phyloP scores from a whole-genome alignment of 2,113 vertebrate species.

The Jaculus jaculus region DNA sequence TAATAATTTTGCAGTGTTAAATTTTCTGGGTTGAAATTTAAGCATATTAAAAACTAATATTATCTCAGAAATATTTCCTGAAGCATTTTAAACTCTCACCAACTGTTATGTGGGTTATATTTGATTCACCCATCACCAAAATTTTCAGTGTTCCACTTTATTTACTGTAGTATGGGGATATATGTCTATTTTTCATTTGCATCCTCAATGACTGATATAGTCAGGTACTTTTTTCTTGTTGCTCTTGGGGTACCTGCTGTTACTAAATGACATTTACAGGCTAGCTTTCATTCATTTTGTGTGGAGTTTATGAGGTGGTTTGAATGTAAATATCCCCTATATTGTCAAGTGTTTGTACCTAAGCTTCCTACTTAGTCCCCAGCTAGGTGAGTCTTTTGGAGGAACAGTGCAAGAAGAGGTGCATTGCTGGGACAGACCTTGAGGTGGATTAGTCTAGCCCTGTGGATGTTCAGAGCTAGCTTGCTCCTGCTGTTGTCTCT shows the following conservation, averaged over 20 bases:
- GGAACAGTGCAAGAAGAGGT: no score
- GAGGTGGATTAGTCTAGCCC: no score
- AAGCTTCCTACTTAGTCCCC: no score
- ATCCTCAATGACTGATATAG: neutral
- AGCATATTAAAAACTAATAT: neutral
- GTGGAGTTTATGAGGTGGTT: no score
- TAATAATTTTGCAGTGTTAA: neutral
- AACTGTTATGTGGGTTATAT: neutral
- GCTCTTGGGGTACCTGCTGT: neutral
- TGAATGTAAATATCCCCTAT: no score
- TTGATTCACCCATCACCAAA: neutral
- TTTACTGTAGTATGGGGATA: neutral
- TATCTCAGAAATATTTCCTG: neutral
- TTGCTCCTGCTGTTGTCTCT: no score
- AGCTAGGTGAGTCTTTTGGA: no score
- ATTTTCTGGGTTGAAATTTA: neutral
- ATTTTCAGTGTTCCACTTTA: neutral
- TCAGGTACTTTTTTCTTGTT: neutral
- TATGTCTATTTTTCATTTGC: neutral
- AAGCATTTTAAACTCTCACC: neutral
- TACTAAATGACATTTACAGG: neutral
- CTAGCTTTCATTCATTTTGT: neutral
- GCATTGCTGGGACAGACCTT: no score
- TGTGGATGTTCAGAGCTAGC: no score
- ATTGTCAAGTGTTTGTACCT: no score